phyloP scores from a whole-genome alignment of 1,140 invertebrate genomes.

The Gonioctena quinquepunctata region DNA sequence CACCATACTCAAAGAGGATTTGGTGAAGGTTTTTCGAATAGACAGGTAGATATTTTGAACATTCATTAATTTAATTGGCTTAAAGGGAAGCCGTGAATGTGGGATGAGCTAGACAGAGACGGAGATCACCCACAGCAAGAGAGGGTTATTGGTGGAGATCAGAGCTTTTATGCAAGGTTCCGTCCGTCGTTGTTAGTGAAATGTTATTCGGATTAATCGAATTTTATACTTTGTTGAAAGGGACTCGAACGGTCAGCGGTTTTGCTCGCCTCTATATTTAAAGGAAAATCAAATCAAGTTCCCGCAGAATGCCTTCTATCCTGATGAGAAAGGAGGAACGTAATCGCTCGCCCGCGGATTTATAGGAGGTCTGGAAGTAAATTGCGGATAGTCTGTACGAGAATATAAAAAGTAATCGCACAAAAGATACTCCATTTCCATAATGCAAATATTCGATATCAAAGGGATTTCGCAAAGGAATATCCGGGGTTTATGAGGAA shows the following conservation, averaged over 20 bases:
- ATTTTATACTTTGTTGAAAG: constrained; percentile 45
- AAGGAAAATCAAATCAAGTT: constrained; percentile 37
- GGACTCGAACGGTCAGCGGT: constrained; percentile 37
- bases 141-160: constrained; percentile 36
- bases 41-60: constrained; percentile 35
- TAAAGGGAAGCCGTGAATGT: constrained; percentile 38
- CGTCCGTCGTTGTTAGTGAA: constrained; percentile 30
- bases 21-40: not conserved
- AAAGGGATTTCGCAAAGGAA: not conserved
- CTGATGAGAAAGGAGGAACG: constrained; percentile 28
- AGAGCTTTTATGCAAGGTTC: constrained; percentile 33
- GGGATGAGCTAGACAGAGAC: not conserved
- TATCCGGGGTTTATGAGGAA: not conserved
- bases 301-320: constrained; percentile 30
- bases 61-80: constrained; percentile 44
- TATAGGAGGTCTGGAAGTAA: not conserved
- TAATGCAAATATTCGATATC: constrained; percentile 3
- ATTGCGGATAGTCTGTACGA: not conserved
- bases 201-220: constrained; percentile 43
- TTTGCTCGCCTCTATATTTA: constrained; percentile 34
- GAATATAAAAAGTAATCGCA: not conserved
- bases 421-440: constrained; percentile 1
- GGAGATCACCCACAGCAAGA: not conserved
- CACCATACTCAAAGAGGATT: not conserved
- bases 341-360: not conserved